Base-by-base conservation (phyloP, 1,140 invertebrate genomes). In the Scaptomyza pallida region DNA sequence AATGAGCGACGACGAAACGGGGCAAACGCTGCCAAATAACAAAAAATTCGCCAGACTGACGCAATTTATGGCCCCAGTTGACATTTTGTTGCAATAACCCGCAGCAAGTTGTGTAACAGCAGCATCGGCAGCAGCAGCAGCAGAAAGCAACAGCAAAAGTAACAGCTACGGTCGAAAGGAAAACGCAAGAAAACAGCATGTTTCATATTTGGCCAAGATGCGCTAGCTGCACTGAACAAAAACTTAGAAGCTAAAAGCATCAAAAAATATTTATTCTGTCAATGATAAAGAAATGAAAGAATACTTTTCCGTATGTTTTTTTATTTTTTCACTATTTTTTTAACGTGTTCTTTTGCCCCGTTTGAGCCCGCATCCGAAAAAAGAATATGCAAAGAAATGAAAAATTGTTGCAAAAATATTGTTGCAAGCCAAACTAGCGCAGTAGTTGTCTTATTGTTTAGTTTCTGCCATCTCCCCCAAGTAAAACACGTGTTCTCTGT, bases 41-140 rank as follows among this genome's bases (percentile, higher is more conserved):
- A 23, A 26, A 13, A 85, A 77, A 86, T 81, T 80, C 64, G 69
- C 17, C 81, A 85, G 73, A 86, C 77, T 81, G 77, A 73, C 65
- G 77, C 81, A 85, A 85, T 85, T 85, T 85, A 85, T 85, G 77
- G 78, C 70, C 77, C 75, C 74, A 63, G 77, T 86, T 86, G 81
- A 85, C 81, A 86, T 85, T 86, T 81, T 85, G 69, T 77, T 85
- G 81, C 81, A 76, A 86, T 85, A 86, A 77, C 81, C 81, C 72
- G 60, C 45, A 76, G 76, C 67, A 54, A 65, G 54, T 65, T 57
- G 54, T 57, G 52, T 35, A 52, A 23, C 59, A 64, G 41, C 67
- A 52, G n/a, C 54, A 44, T 8, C n/a, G n/a, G 26, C 26, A 30
- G 9, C 47, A 47, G 55, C 8, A 19, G 16, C 37, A 45, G 40